Evolutionary conservation across 1,140 invertebrate species (phyloP).

Genomic region (Megalonaias nervosa): DNA sequence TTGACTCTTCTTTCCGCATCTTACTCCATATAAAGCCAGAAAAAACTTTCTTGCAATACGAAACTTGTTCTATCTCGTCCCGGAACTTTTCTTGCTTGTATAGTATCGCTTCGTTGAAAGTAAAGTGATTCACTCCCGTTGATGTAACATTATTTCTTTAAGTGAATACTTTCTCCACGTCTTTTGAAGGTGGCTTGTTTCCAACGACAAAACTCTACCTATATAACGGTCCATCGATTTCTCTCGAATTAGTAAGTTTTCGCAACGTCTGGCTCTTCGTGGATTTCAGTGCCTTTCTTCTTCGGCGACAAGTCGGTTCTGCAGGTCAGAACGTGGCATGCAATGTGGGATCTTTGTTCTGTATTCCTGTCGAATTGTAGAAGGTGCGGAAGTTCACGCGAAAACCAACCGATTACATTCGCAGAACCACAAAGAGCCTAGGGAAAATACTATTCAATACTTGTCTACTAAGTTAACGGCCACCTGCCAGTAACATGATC

Average conservation of each 20-base stretch:
- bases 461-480: constrained; percentile 1
- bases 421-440: constrained; percentile 25
- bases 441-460: constrained; percentile 34
- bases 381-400: constrained; percentile 69
- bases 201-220: too few relatives aligned
- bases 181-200: too few relatives aligned
- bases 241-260: too few relatives aligned
- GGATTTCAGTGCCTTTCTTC: too few relatives aligned
- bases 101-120: constrained; percentile 11
- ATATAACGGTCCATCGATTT: too few relatives aligned
- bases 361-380: constrained; percentile 70
- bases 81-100: constrained; percentile 7
- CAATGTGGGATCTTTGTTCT: too few relatives aligned
- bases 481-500: constrained; percentile 43
- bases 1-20: not conserved
- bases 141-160: constrained; percentile 2
- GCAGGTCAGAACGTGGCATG: too few relatives aligned
- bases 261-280: too few relatives aligned
- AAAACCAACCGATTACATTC: constrained; percentile 60
- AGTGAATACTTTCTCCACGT: too few relatives aligned
- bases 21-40: too few relatives aligned
- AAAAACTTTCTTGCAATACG: not conserved
- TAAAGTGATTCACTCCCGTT: constrained; percentile 15
- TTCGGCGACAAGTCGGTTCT: too few relatives aligned
- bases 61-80: not conserved